Conservation (phyloP, 2,113 vertebrate genomes). For the Leucoraja erinaceus region DNA sequence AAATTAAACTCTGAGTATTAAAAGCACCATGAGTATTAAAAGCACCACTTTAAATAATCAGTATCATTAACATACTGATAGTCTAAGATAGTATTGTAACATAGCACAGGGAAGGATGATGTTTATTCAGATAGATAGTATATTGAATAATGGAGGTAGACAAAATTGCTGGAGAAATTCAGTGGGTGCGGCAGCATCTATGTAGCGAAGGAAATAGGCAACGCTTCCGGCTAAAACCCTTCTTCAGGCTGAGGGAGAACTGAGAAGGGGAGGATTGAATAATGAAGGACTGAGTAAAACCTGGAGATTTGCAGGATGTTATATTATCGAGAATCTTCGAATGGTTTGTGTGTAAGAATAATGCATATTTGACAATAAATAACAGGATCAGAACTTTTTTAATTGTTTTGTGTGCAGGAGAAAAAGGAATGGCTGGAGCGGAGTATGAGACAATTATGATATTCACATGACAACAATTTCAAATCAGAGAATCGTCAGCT, state of each 20-base stretch:
- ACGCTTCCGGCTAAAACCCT: no score
- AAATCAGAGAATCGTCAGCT: background rate
- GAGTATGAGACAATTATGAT: background rate
- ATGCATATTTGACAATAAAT: background rate
- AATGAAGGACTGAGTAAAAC: background rate
- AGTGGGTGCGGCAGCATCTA: no score
- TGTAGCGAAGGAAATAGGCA: no score
- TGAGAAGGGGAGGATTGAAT: no score
- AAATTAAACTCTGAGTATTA: background rate
- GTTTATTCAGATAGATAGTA: background rate
- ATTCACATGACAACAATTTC: background rate
- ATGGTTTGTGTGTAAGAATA: background rate
- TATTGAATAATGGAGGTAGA: conserved; percentile 7
- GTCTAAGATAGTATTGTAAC: background rate
- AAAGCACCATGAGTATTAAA: conserved; percentile 7
- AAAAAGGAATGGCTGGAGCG: background rate
- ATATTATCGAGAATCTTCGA: background rate
- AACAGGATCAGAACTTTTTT: background rate
- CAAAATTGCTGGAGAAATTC: no score
- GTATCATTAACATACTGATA: background rate
- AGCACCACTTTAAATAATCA: background rate
- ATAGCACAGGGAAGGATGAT: background rate
- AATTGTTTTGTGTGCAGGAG: conserved; percentile 54
- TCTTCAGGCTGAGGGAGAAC: no score
- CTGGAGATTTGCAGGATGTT: background rate